Evolutionary conservation across 2,113 vertebrate species (phyloP), one percentile per base, ranked within the genome.

Genomic region (Macroglossus sobrinus): DNA sequence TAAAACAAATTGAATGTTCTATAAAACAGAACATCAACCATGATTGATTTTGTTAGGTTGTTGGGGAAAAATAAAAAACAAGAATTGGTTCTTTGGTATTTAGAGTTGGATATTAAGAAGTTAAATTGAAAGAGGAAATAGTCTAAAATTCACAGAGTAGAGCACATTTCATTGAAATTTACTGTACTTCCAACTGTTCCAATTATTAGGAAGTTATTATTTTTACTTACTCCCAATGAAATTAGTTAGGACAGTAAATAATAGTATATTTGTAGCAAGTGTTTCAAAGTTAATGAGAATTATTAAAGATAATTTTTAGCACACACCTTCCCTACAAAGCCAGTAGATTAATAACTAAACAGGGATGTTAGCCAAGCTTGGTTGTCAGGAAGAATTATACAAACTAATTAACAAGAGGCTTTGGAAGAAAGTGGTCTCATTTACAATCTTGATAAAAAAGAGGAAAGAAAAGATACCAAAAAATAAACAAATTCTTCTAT

Each of bases 311-410:
- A 69, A 91, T 75, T 96, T 94, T 96, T 82, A 91, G 89, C 47
- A 86, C 15, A 79, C 53, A 81, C n/a, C n/a, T 93, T 92, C 38
- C 69, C 47, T 84, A 53, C 63, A 87, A 93, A 85, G 24, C 18
- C 69, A 71, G 33, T 85, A 59, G 64, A 95, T 95, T 97, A 95
- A 95, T 97, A 95, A 66, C 82, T 86, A 91, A 94, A 72, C 72
- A 89, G 40, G 47, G 28, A 95, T 5, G 0, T 95, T 93, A 47
- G 93, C 76, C 68, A 86, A 89, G 93, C 21, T 47, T 91, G 61
- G 55, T 30, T 95, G 89, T 76, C 95, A 97, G 69, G 26, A 97
- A 94, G 92, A 97, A 94, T 97, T 96, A 96, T 86, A 64, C 57
- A 69, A 87, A 89, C 78, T 94, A 95, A 97, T 97, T 93, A 97